Percentiles rank a stretch among this genome's conserved stretches.
Evolutionary conservation across 2,113 vertebrate species (phyloP).

Genomic region (Scytalopus superciliaris): DNA sequence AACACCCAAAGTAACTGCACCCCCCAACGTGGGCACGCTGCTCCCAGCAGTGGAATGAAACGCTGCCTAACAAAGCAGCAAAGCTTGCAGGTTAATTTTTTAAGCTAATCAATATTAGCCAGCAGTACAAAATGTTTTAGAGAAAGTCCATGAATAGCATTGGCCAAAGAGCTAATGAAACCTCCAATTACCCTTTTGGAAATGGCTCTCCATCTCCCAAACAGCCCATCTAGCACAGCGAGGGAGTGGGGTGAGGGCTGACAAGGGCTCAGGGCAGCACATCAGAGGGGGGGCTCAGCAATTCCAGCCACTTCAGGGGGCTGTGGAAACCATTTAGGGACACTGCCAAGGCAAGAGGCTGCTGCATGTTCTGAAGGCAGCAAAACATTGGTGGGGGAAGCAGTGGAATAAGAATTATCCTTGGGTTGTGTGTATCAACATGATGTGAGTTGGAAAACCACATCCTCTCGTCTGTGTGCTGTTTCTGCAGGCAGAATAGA

Average conservation of each 20-base stretch:
- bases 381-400: background rate
- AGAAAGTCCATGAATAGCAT: constrained; percentile 13
- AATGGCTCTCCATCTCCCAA: constrained; percentile 4
- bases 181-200: constrained; percentile 19
- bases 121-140: constrained; percentile 21
- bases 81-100: constrained; percentile 29
- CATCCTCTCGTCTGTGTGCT: background rate
- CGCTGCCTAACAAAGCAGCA: background rate
- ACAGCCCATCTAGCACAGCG: background rate
- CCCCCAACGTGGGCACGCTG: fast-evolving
- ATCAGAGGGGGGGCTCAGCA: background rate
- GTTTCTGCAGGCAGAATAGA: background rate
- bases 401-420: background rate
- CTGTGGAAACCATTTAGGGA: background rate
- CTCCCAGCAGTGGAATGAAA: background rate
- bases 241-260: background rate
- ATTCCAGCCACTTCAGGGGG: background rate
- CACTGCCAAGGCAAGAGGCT: background rate
- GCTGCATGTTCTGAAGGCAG: background rate
- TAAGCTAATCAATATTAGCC: constrained; percentile 41
- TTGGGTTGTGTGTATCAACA: background rate
- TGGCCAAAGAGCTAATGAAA: constrained; percentile 37
- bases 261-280: background rate
- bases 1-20: background rate
- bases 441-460: background rate